Evolutionary conservation across 2,888 invertebrate genomes (phyloP).

Genomic region (Platerodrilus igneus): DNA sequence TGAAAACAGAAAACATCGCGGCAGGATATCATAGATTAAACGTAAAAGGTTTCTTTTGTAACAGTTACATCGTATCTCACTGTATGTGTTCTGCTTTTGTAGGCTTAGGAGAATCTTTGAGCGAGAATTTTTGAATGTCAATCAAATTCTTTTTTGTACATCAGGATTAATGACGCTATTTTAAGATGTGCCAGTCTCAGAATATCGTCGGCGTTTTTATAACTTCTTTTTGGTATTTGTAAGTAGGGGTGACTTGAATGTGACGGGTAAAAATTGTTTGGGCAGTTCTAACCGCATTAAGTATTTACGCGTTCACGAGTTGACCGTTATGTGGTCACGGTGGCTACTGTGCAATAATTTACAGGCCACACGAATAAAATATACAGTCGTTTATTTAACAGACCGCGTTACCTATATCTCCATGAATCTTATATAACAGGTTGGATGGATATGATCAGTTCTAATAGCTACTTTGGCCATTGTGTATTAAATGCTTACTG

Average conservation of each 20-base stretch:
- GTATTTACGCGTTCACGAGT: constrained; percentile 25
- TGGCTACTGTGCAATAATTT: constrained; percentile 22
- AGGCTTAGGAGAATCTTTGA: constrained; percentile 10
- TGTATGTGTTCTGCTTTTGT: constrained; percentile 12
- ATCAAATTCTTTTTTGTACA: constrained; percentile 15
- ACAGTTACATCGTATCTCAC: constrained; percentile 21
- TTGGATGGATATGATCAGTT: too few species aligned
- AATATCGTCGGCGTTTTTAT: too few species aligned
- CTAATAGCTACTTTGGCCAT: too few species aligned
- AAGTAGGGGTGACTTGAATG: constrained; percentile 8
- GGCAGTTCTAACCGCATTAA: constrained; percentile 20
- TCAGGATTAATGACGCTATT: too few species aligned
- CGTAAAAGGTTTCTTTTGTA: constrained; percentile 28
- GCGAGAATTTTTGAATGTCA: constrained; percentile 14
- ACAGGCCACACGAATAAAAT: constrained; percentile 19
- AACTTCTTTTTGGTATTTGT: too few species aligned
- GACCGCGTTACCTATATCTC: too few species aligned
- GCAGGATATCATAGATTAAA: constrained; percentile 25
- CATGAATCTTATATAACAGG: too few species aligned
- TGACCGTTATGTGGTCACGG: constrained; percentile 24
- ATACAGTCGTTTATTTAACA: too few species aligned
- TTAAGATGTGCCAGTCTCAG: too few species aligned
- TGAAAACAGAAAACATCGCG: constrained; percentile 26
- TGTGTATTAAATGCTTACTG: too few species aligned
- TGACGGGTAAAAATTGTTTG: constrained; percentile 18